These are phyloP conservation scores for Cheilosia scutellata DNA, from an alignment of 2,888 invertebrate genomes.

Conservation along the genomic window DNA sequence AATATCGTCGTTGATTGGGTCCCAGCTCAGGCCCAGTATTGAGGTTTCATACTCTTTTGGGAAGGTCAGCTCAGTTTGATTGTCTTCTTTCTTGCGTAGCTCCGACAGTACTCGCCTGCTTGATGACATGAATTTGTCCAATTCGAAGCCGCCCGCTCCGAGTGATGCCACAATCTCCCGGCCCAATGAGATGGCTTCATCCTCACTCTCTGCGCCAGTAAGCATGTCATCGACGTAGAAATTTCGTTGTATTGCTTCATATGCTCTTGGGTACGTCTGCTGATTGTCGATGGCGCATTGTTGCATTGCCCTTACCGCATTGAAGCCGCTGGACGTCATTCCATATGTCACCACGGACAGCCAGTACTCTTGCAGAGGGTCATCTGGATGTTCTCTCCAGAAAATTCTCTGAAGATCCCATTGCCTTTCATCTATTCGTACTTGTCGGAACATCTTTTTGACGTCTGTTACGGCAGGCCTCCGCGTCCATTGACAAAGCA, in stretches of 20 bases:
- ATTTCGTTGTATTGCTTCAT: slow-evolving; percentile 7
- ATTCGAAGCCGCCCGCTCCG: slow-evolving; percentile 1
- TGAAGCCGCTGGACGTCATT: no score
- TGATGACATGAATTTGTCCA: slow-evolving; percentile 25
- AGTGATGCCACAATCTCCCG: slow-evolving; percentile 7
- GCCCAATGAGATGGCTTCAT: slow-evolving; percentile 2
- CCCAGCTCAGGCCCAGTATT: slow-evolving; percentile 9
- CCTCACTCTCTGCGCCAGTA: slow-evolving; percentile 9
- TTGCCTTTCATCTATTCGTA: slow-evolving; percentile 4
- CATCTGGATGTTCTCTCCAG: slow-evolving; percentile 1
- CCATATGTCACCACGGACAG: not conserved
- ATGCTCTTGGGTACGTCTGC: not conserved
- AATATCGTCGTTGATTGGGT: slow-evolving; percentile 9
- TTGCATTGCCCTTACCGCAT: slow-evolving; percentile 4
- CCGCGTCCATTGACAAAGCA: no score
- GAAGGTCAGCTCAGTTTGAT: not conserved
- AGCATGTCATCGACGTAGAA: slow-evolving; percentile 23
- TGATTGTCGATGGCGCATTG: not conserved
- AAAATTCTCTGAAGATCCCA: slow-evolving; percentile 12
- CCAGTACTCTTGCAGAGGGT: not conserved
- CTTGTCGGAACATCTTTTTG: slow-evolving; percentile 26
- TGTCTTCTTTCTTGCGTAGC: not conserved
- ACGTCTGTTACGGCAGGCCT: no score
- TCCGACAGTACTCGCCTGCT: not conserved
- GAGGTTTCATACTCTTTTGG: not conserved